Conservation (phyloP, 2,888 invertebrate species). For the Pachymerium ferrugineum region DNA sequence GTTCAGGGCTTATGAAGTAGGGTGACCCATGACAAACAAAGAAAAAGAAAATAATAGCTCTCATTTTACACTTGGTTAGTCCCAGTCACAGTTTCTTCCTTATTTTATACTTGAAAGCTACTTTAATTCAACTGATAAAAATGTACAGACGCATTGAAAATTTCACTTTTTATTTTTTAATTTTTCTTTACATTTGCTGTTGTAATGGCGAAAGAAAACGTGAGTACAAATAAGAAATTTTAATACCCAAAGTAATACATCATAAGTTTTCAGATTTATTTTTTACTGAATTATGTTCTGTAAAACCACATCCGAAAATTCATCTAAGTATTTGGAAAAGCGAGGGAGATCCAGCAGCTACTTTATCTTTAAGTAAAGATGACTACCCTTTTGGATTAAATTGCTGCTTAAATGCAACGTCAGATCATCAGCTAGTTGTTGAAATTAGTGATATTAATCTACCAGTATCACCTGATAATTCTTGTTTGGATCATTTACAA, state of each 20-base stretch:
- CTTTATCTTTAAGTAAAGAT: not conserved
- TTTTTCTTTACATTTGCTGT: not conserved
- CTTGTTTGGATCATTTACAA: not conserved
- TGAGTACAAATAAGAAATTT: not conserved
- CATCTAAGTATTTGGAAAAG: not conserved
- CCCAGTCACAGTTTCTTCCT: slow-evolving; percentile 1
- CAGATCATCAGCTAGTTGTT: not conserved
- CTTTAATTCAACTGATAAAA: not conserved
- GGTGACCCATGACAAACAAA: not conserved
- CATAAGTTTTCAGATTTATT: not conserved
- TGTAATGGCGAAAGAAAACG: not conserved
- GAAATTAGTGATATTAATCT: slow-evolving; percentile 7
- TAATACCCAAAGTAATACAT: not conserved
- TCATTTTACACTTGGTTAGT: slow-evolving; percentile 11
- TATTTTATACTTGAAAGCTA: not conserved
- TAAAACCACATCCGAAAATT: not conserved
- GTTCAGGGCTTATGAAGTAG: not conserved
- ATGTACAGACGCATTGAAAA: not conserved
- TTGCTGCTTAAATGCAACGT: not conserved
- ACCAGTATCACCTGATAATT: not conserved
- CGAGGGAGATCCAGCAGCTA: not conserved
- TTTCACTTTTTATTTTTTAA: not conserved
- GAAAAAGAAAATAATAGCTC: not conserved
- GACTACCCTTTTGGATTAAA: not conserved
- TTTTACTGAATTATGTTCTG: not conserved